Evolutionary conservation across 2,888 invertebrate genomes (phyloP).

Genomic region (Tetrapedia diversipes): DNA sequence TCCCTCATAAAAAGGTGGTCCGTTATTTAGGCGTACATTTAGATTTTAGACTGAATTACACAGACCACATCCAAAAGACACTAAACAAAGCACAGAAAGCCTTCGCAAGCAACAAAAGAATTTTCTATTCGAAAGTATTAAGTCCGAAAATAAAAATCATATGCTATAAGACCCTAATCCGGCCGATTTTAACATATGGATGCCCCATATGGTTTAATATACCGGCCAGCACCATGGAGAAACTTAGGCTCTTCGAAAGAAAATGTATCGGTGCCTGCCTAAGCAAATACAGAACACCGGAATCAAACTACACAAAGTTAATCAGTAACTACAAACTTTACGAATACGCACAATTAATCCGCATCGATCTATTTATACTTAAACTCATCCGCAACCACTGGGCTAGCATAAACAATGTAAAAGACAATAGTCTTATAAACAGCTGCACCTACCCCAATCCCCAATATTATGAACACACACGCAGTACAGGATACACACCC

Average conservation of each 20-base stretch:
- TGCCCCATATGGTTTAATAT: constrained; percentile 54
- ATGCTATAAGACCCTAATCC: constrained; percentile 8
- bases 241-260: constrained; percentile 53
- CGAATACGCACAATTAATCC: constrained; percentile 21
- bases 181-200: constrained; percentile 56
- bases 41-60: constrained; percentile 38
- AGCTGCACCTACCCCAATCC: too few relatives aligned
- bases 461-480: too few relatives aligned
- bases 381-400: too few relatives aligned
- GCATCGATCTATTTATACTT: neutral
- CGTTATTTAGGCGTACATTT: constrained; percentile 51
- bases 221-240: constrained; percentile 48
- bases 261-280: constrained; percentile 52
- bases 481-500: too few relatives aligned
- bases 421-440: too few relatives aligned
- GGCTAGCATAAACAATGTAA: too few relatives aligned
- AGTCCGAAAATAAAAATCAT: neutral
- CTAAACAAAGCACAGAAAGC: constrained; percentile 58
- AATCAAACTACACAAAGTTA: constrained; percentile 25
- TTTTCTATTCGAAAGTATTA: constrained; percentile 54
- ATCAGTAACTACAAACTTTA: constrained; percentile 38
- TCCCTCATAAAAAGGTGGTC: constrained; percentile 8
- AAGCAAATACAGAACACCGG: constrained; percentile 16
- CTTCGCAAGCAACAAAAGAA: constrained; percentile 14
- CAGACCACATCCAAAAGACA: constrained; percentile 11